Base-by-base conservation (phyloP, 35 echinoderm and acorn worm species). In the Nesometra sesokonis region DNA sequence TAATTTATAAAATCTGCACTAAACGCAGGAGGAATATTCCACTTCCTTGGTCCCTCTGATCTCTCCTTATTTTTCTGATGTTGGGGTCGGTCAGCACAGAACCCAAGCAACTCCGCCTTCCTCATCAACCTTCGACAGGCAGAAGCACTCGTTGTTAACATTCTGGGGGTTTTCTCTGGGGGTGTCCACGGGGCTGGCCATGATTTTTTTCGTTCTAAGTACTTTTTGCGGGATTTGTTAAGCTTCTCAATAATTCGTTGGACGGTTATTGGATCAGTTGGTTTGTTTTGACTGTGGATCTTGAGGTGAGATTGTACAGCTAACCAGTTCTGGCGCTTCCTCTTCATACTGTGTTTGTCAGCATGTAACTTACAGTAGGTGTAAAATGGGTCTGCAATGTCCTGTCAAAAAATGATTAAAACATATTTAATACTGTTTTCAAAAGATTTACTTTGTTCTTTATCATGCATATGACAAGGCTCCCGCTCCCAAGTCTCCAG, bases 341-440 rank as follows among this genome's bases (percentile, higher is more conserved):
- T 79, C 43, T 93, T 89, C 77, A 94, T 91, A 33, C 85, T 94
- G 33, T 32, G 47, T 79, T 99, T 99, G 36, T 99, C 96, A 21
- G 91, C 96, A 67, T 99, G 96, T 0, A 99, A 82, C 76, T 99
- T 99, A 84, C 96, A 99, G 90, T 99, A 99, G 0, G 96, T 93
- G 76, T 99, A 99, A 79, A 99, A 99, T 27, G 96, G 96, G 77
- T 99, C 96, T 19, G 96, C 96, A 46, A 99, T 99, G 84, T 94
- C 92, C 96, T 99, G 88, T 84, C 32, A 31, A 34, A 46, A 78
- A 0, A 57, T 0, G 84, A 2, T 3, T 17, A 67, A 13, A 67
- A n/a, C n/a, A n/a, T n/a, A n/a, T n/a, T n/a, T n/a, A n/a, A n/a
- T n/a, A n/a, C n/a, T n/a, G n/a, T n/a, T n/a, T n/a, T n/a, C n/a